These are phyloP conservation scores for Cryptocheilus praepositus DNA, from an alignment of 2,888 invertebrate species.

Conservation along the genomic window DNA sequence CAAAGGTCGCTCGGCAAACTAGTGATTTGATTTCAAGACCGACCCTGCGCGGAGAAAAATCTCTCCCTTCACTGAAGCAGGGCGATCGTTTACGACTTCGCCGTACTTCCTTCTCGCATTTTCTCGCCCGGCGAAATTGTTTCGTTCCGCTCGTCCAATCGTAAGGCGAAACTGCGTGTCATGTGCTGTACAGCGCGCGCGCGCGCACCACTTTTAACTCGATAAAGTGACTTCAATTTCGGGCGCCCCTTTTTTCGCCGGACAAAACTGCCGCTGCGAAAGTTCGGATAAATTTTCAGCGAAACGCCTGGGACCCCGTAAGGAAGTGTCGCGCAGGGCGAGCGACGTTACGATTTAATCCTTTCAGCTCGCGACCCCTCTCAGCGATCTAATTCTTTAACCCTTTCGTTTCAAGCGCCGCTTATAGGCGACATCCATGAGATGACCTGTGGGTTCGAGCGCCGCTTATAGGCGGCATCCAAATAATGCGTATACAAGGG, in stretches of 20 bases:
- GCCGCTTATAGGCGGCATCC: no score
- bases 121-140: constrained; percentile 20
- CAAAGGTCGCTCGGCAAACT: background rate
- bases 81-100: constrained; percentile 10
- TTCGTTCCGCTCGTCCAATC: constrained; percentile 21
- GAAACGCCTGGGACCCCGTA: no score
- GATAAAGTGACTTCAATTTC: constrained; percentile 28
- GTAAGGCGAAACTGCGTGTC: constrained; percentile 6
- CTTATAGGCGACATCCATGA: no score
- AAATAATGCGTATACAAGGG: no score
- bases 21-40: constrained; percentile 19
- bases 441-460: no score
- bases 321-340: no score
- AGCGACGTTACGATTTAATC: no score
- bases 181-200: constrained; percentile 17
- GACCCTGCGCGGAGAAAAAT: background rate
- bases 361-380: no score
- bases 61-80: background rate
- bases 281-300: no score
- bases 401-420: no score
- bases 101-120: constrained; percentile 4
- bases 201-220: constrained; percentile 20
- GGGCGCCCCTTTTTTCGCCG: background rate
- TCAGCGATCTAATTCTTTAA: no score
- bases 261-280: background rate